These are phyloP conservation scores for Brachyptera risi DNA, from an alignment of 2,888 invertebrate genomes.

Conservation along the genomic window DNA sequence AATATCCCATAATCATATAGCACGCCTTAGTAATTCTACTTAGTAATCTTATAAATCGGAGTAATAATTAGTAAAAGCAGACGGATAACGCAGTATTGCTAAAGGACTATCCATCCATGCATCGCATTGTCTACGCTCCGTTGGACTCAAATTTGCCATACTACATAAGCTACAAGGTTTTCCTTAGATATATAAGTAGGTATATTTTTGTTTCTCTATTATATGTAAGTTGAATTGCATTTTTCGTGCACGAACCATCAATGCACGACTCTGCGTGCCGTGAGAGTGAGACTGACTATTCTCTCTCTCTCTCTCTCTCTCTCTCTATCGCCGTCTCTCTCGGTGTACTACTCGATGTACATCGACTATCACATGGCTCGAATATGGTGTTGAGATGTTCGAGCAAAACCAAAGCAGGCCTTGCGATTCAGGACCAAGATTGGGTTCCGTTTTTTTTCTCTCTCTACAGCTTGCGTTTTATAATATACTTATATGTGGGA, in stretches of 20 bases:
- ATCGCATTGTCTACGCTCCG: slow-evolving; percentile 19
- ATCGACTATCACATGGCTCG: too few relatives aligned
- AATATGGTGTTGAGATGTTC: too few relatives aligned
- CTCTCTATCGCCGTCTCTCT: too few relatives aligned
- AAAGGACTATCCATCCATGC: slow-evolving; percentile 23
- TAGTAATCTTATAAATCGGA: slow-evolving; percentile 19
- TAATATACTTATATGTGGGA: too few relatives aligned
- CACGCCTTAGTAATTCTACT: slow-evolving; percentile 9
- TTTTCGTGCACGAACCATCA: slow-evolving; percentile 28
- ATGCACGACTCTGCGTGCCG: slow-evolving; percentile 26
- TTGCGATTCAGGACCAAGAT: not conserved
- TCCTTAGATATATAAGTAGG: slow-evolving; percentile 15
- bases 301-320: not conserved
- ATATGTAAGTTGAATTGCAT: slow-evolving; percentile 22
- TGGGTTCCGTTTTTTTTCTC: too few relatives aligned
- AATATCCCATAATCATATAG: slow-evolving; percentile 15
- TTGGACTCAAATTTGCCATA: slow-evolving; percentile 16
- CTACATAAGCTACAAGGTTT: slow-evolving; percentile 14
- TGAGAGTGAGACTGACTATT: slow-evolving; percentile 1
- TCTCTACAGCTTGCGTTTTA: too few relatives aligned
- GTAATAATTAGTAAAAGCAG: slow-evolving; percentile 11
- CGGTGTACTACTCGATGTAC: too few relatives aligned
- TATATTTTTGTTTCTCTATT: slow-evolving; percentile 13
- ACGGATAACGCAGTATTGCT: slow-evolving; percentile 13
- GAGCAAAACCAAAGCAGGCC: not conserved